Base-by-base conservation (phyloP, 2,888 invertebrate genomes). In the Calameuta pallipes region DNA sequence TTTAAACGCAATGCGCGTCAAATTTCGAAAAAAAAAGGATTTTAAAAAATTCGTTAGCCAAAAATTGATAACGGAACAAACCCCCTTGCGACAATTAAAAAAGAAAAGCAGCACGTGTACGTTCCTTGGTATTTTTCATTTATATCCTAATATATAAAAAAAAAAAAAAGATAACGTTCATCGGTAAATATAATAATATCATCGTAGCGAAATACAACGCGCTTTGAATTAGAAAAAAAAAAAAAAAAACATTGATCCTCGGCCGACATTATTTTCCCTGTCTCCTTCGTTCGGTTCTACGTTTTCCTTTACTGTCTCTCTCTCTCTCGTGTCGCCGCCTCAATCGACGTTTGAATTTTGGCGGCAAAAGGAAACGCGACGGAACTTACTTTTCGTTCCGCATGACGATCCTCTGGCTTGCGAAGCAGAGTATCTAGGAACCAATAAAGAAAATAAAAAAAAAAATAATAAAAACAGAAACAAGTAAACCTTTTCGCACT, bases 371-470 rank as follows among this genome's bases (percentile, higher is more conserved):
- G 23, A 56, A 56, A 56, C 56, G 9, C 6, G 77, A 78, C 79
- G 78, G 78, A 80, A 78, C 77, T 78, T 78, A 68, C 34, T 78
- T 77, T 75, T 78, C 79, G 76, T 76, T 78, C 77, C 76, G 78
- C 74, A 31, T 77, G 77, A 78, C 33, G 76, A 33, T 30, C 75
- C 34, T 75, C 56, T 73, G 23, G 35, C 75, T 74, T n/a, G 73
- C 75, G 37, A 37, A 34, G 69, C 33, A 35, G 70, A 73, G 75
- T 37, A 76, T 33, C 56, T 56, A 56, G 56, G 56, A 56, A 56
- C 56, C 6, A 56, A 56, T 56, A 23, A 9, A 15, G 15, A 41
- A 36, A 36, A 11, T 23, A 0, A 15, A 37, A 15, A 37, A 4
- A 41, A 41, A 41, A 31, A 31, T 31, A 37, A 23, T 36, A 36